A percentile compares a stretch with the other conserved stretches of the same genome.
These are phyloP conservation scores for Spea bombifrons DNA, from an alignment of 2,113 vertebrate species.

Conservation along the genomic window DNA sequence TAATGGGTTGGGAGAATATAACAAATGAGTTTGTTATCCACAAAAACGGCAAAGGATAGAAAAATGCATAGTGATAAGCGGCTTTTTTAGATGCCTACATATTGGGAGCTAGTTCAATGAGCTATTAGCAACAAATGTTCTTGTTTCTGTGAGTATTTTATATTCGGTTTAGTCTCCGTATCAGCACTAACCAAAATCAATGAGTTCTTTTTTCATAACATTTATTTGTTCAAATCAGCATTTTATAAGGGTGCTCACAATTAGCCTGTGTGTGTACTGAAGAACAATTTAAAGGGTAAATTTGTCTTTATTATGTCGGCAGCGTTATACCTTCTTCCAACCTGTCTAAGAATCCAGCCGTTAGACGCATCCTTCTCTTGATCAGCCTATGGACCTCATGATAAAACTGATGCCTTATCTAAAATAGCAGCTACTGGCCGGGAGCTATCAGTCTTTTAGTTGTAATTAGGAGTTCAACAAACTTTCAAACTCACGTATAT, in stretches of 20 bases:
- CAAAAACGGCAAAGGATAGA: too few species aligned
- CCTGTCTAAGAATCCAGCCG: conserved; percentile 24
- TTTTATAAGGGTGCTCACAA: not conserved
- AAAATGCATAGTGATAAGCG: too few species aligned
- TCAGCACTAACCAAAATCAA: conserved; percentile 18
- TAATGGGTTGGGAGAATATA: too few species aligned
- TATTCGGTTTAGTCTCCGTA: too few species aligned
- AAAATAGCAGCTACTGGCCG: conserved; percentile 36
- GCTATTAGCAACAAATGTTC: too few species aligned
- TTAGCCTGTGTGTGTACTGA: conserved; percentile 5
- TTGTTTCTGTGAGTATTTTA: too few species aligned
- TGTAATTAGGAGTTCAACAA: conserved; percentile 37
- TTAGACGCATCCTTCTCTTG: conserved; percentile 29
- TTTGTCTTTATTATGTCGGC: conserved; percentile 37
- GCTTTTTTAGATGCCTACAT: too few species aligned
- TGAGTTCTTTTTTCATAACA: not conserved
- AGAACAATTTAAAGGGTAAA: conserved; percentile 10
- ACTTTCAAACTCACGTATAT: not conserved
- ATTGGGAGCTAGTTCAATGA: too few species aligned
- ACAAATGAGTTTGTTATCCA: too few species aligned
- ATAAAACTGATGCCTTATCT: conserved; percentile 35
- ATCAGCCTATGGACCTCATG: conserved; percentile 32
- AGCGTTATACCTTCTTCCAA: conserved; percentile 9
- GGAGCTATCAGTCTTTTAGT: conserved; percentile 30
- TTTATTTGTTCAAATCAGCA: not conserved